phyloP scores from a whole-genome alignment of 2,113 vertebrate genomes.

The Haplotaxodon microlepis region DNA sequence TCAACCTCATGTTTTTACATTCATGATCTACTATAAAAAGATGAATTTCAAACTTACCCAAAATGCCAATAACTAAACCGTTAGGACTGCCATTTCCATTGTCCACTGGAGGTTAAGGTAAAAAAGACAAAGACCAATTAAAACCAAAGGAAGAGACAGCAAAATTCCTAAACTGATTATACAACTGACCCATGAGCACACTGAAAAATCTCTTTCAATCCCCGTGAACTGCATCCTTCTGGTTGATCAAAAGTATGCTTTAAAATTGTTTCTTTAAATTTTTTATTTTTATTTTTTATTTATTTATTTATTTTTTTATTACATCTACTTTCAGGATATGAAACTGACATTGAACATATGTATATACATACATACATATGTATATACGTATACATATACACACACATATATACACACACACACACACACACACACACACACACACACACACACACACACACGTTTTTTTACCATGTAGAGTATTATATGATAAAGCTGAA shows the following conservation, averaged over 20 bases:
- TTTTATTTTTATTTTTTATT: no score
- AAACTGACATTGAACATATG: background rate
- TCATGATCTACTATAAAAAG: background rate
- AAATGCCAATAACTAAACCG: background rate
- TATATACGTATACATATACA: no score
- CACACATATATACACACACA: no score
- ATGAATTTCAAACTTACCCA: background rate
- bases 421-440: no score
- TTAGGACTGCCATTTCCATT: rapidly evolving
- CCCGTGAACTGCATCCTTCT: background rate
- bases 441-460: no score
- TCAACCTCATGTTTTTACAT: background rate
- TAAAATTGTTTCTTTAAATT: background rate
- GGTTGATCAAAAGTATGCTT: background rate
- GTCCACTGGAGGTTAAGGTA: background rate
- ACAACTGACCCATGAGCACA: background rate
- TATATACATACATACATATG: no score
- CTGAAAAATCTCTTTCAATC: background rate
- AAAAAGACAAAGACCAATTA: background rate
- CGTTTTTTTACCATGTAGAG: background rate
- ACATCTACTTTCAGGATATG: background rate
- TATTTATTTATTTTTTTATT: no score
- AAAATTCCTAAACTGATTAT: background rate
- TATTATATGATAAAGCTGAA: background rate
- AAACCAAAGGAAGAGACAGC: background rate